Percentiles rank a stretch among this genome's conserved stretches.
phyloP scores from a whole-genome alignment of 2,113 vertebrate species.

The Cnemophilus loriae region DNA sequence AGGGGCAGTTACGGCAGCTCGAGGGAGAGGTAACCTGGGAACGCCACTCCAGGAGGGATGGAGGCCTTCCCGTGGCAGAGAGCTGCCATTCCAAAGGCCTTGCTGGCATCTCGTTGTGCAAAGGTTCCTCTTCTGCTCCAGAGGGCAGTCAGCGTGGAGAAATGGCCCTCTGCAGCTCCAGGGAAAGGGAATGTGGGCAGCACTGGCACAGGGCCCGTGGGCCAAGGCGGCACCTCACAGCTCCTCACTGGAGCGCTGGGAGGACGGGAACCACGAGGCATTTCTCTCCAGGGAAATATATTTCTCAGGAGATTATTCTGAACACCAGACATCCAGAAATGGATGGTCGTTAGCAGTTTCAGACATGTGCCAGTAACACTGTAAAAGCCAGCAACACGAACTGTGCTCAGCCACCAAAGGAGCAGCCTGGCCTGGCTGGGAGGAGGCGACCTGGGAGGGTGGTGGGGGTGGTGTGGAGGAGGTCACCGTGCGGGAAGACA shows the following conservation, averaged over 20 bases:
- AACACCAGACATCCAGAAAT: background rate
- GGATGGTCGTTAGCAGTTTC: background rate
- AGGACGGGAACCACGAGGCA: background rate
- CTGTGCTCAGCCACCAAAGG: background rate
- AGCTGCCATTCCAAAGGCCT: background rate
- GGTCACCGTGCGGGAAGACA: background rate
- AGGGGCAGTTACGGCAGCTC: background rate
- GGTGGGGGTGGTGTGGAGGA: background rate
- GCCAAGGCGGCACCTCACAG: background rate
- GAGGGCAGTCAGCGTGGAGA: background rate
- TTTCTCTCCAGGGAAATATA: background rate
- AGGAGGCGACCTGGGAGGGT: background rate
- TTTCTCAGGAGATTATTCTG: background rate
- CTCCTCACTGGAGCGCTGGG: background rate
- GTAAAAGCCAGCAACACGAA: background rate
- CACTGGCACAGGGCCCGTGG: rapidly evolving
- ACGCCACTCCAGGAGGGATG: background rate
- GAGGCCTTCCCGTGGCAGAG: background rate
- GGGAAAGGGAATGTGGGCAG: background rate
- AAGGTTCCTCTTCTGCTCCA: background rate
- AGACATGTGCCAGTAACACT: background rate
- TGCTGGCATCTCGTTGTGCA: background rate
- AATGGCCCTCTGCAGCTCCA: background rate
- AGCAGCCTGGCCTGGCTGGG: background rate
- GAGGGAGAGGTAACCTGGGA: background rate